A percentile compares a stretch with the other conserved stretches of the same genome.
phyloP scores from a whole-genome alignment of 2,888 invertebrate species.

The Habrosyne pyritoides region DNA sequence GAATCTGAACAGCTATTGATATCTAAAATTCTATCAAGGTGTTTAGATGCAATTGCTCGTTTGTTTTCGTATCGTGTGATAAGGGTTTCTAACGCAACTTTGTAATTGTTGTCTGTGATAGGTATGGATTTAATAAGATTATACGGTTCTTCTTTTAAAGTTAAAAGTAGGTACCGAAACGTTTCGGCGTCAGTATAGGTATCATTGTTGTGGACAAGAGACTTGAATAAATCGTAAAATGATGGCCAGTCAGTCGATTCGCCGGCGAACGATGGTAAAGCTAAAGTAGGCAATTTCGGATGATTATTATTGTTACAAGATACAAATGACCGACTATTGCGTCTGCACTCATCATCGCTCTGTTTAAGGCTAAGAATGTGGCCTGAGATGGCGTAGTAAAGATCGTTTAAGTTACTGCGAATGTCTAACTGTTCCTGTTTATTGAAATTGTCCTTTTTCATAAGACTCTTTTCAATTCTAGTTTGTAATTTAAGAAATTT shows the following conservation, averaged over 20 bases:
- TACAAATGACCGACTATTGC: too few relatives aligned
- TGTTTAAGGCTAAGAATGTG: too few relatives aligned
- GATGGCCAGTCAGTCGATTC: slow-evolving; percentile 6
- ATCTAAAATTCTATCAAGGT: slow-evolving; percentile 3
- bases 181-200: slow-evolving; percentile 1
- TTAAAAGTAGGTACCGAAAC: not conserved
- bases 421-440: too few relatives aligned
- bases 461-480: not conserved
- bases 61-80: not conserved
- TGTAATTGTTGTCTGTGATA: not conserved
- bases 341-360: too few relatives aligned
- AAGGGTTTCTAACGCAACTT: not conserved
- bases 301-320: not conserved
- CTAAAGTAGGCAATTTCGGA: not conserved
- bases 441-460: not conserved
- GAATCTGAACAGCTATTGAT: not conserved
- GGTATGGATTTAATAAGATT: slow-evolving; percentile 4
- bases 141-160: slow-evolving; percentile 1
- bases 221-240: not conserved
- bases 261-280: not conserved
- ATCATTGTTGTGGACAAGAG: slow-evolving; percentile 2
- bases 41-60: slow-evolving; percentile 3
- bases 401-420: too few relatives aligned
- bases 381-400: too few relatives aligned
- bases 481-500: slow-evolving; percentile 7